Percentiles rank a stretch among this genome's conserved stretches.
These are phyloP conservation scores for Pygoscelis adeliae DNA, from an alignment of 2,113 vertebrate genomes.

Conservation along the genomic window DNA sequence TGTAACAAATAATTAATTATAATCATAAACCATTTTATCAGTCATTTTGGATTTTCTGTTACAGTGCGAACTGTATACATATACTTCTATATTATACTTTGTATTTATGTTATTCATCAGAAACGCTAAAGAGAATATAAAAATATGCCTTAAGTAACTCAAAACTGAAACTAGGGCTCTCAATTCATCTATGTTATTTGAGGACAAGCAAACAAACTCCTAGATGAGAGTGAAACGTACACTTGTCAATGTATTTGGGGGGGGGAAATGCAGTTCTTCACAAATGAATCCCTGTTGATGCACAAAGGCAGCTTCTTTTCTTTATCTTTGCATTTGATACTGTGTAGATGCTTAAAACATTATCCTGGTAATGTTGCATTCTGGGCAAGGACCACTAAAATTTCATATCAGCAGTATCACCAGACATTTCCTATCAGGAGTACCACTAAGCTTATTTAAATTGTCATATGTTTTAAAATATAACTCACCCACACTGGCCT, in stretches of 20 bases:
- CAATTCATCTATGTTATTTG: not conserved
- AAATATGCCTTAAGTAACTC: not conserved
- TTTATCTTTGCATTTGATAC: not conserved
- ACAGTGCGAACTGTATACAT: not conserved
- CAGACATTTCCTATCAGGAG: not conserved
- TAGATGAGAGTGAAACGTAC: not conserved
- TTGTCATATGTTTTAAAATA: conserved; percentile 12
- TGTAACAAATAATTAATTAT: conserved; percentile 34
- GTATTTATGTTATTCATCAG: not conserved
- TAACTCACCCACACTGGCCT: not conserved
- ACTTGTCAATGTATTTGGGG: not conserved
- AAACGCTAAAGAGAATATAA: not conserved
- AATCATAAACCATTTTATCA: not conserved
- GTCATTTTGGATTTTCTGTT: not conserved
- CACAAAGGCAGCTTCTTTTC: not conserved
- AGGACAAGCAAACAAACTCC: conserved; percentile 12
- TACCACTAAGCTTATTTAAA: not conserved
- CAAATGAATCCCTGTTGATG: not conserved
- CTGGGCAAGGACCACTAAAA: not conserved
- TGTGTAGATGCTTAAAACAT: not conserved
- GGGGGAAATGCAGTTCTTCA: not conserved
- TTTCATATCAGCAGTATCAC: not conserved
- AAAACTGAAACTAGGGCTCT: conserved; percentile 20
- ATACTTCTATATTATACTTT: not conserved
- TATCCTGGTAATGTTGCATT: not conserved